Percentiles rank a stretch among this genome's conserved stretches.
Conservation (phyloP, 2,113 vertebrate genomes). For the Esox niger region DNA sequence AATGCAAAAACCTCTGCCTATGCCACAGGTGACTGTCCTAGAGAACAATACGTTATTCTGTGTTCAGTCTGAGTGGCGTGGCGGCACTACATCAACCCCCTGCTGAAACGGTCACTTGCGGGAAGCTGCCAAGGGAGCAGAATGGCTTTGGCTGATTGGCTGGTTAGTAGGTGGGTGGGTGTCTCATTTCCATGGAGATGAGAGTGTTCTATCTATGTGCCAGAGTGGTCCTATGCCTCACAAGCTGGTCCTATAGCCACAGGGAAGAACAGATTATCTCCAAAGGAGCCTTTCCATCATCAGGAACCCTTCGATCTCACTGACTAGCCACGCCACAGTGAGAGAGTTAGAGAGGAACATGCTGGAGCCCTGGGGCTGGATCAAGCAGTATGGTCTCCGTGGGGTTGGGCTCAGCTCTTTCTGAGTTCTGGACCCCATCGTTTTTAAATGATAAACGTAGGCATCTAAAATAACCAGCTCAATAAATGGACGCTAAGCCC, state of each 20-base stretch:
- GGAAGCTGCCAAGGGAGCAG: neutral
- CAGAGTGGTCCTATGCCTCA: conserved; percentile 21
- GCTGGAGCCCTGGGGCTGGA: conserved; percentile 5
- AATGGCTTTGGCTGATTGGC: too few relatives aligned
- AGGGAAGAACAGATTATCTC: conserved; percentile 24
- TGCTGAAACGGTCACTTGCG: neutral
- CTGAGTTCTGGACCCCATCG: neutral
- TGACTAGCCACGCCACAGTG: conserved; percentile 2
- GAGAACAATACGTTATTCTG: neutral
- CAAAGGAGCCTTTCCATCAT: neutral
- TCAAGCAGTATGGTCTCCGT: conserved; percentile 14
- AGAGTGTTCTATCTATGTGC: conserved; percentile 2
- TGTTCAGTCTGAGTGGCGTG: neutral
- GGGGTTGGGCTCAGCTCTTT: neutral
- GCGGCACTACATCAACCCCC: neutral
- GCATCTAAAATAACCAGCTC: too few relatives aligned
- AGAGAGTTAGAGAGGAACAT: neutral
- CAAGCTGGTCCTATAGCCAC: conserved; percentile 27
- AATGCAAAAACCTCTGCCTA: conserved; percentile 52
- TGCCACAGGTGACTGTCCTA: conserved; percentile 40
- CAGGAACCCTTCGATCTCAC: conserved; percentile 13
- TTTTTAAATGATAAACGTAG: too few relatives aligned
- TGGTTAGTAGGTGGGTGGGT: neutral
- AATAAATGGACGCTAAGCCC: too few relatives aligned
- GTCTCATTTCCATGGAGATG: conserved; percentile 12